Base-by-base conservation (phyloP, 2,888 invertebrate genomes). In the Oscheius sp. region DNA sequence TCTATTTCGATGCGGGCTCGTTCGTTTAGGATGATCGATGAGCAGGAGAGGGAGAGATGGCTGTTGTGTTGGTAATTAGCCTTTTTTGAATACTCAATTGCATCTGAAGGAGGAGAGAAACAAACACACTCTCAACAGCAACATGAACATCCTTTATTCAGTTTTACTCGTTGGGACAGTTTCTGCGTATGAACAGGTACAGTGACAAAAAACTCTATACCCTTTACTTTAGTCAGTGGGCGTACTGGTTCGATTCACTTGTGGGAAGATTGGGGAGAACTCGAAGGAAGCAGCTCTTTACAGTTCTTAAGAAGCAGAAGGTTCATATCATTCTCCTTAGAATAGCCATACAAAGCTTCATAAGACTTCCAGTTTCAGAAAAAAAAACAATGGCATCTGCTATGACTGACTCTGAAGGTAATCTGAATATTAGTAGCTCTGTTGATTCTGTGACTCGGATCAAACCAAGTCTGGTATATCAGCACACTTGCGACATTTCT, bases 1-100 rank as follows among this genome's bases (percentile, higher is more conserved):
- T 32, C 29, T 33, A 21, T 58, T 11, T 21, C 32, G 35, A n/a
- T n/a, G 35, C 32, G n/a, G 35, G 13, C 35, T 37, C n/a, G 37
- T 9, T 37, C 9, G 48, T 63, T 48, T 29, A 3, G 42, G 63
- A 48, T 63, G 63, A 63, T 42, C 63, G 32, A 48, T 63, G 63
- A 63, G 47, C 63, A 63, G 29, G 29, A 21, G 13, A 13, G 62
- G 42, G 37, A 10, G 13, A 29, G 42, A 62, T 42, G 32, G 58
- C 11, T 58, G 58, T 21, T 21, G 9, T 10, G 57, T 32, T 58
- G 5, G n/a, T 21, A 29, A 29, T 58, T 58, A 58, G 29, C 2
- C 29, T 29, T 58, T 58, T 58, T 58, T 7, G 58, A 11, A 7
- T 32, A 21, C 33, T 29, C 29, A 57, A 57, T 57, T 57, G 53